These are phyloP conservation scores for Watsonalla cultraria DNA, from an alignment of 2,888 invertebrate species.

Conservation along the genomic window DNA sequence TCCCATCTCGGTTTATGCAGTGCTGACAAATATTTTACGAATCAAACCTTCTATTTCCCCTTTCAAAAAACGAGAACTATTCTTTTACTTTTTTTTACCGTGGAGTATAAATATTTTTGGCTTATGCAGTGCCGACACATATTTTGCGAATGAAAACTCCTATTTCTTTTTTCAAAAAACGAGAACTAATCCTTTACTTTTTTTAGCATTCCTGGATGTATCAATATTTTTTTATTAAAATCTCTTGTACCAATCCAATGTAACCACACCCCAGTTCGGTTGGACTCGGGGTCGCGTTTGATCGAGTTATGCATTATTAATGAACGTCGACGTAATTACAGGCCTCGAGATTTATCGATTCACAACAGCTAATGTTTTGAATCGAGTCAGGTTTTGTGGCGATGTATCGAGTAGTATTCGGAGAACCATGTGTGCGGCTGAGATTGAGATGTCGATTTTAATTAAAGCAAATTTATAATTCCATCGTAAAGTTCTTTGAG, in stretches of 20 bases:
- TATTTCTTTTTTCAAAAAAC: too few relatives aligned
- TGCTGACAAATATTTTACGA: too few relatives aligned
- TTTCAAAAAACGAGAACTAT: too few relatives aligned
- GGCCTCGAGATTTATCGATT: conserved; percentile 56
- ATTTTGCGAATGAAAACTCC: too few relatives aligned
- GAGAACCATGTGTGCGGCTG: neutral
- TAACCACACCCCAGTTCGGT: conserved; percentile 27
- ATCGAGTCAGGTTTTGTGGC: conserved; percentile 14
- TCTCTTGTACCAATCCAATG: conserved; percentile 9
- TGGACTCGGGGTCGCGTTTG: conserved; percentile 44
- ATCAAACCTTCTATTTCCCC: too few relatives aligned
- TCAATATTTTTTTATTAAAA: too few relatives aligned
- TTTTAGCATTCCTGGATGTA: too few relatives aligned
- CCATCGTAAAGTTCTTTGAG: neutral
- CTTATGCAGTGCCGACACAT: too few relatives aligned
- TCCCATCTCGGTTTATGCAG: too few relatives aligned
- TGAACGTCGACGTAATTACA: conserved; percentile 68
- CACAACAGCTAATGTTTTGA: conserved; percentile 14
- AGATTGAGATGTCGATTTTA: neutral
- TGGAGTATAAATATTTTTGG: too few relatives aligned
- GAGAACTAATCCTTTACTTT: too few relatives aligned
- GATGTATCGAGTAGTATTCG: neutral
- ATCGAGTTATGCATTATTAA: conserved; percentile 77
- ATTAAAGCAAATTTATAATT: neutral
- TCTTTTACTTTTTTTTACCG: too few relatives aligned